Conservation (phyloP, 92 coral and sea anemone species). For the Phenganax marumi region DNA sequence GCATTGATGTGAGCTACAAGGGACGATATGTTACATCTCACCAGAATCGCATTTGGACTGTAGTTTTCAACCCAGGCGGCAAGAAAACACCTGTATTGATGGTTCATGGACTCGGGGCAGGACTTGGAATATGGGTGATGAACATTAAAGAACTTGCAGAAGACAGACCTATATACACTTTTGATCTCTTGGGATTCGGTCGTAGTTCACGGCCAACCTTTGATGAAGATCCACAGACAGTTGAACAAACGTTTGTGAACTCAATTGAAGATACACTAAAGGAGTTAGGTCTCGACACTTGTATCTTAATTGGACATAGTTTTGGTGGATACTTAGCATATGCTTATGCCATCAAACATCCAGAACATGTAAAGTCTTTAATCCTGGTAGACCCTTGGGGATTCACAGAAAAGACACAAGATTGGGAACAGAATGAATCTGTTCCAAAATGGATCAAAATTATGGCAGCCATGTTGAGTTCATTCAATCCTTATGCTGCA, state of each 20-base stretch:
- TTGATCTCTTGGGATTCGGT: constrained; percentile 90
- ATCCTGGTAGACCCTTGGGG: constrained; percentile 96
- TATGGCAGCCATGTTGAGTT: constrained; percentile 66
- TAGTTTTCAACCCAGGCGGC: constrained; percentile 72
- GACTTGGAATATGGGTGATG: constrained; percentile 86
- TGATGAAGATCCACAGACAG: constrained; percentile 63
- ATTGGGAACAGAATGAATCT: constrained; percentile 58
- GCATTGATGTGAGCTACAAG: constrained; percentile 45
- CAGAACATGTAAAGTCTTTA: constrained; percentile 75
- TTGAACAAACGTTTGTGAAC: constrained; percentile 74
- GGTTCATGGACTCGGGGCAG: constrained; percentile 97
- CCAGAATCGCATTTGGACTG: constrained; percentile 72
- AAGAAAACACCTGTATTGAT: constrained; percentile 69
- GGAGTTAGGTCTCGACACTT: constrained; percentile 78
- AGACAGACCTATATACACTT: constrained; percentile 71
- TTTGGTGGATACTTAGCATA: constrained; percentile 90
- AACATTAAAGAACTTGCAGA: constrained; percentile 77
- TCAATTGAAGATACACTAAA: constrained; percentile 80
- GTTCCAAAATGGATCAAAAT: constrained; percentile 85
- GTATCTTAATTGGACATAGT: constrained; percentile 87
- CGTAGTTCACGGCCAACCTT: constrained; percentile 88
- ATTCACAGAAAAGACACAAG: constrained; percentile 72
- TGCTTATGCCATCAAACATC: constrained; percentile 76
- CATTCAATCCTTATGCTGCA: constrained; percentile 88
- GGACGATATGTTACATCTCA: constrained; percentile 65